Percentiles rank a stretch among this genome's conserved stretches.
Evolutionary conservation across 2,888 invertebrate genomes (phyloP).

Genomic region (Megastigmus dorsalis): DNA sequence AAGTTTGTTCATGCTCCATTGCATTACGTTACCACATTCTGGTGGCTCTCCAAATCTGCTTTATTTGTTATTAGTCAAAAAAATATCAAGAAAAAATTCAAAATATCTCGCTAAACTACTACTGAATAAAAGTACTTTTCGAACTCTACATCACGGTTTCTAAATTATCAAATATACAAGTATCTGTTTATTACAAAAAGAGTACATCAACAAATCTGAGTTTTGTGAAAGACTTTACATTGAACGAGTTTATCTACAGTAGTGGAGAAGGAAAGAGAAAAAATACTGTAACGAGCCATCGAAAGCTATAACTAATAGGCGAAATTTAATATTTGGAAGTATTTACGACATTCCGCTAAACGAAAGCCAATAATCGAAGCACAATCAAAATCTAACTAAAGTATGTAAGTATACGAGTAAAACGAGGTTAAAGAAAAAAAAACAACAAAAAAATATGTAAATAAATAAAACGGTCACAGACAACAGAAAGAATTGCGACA

Average conservation of each 20-base stretch:
- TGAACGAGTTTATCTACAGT: slow-evolving; percentile 49
- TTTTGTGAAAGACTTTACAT: slow-evolving; percentile 44
- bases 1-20: slow-evolving; percentile 71
- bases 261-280: slow-evolving; percentile 42
- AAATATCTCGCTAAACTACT: slow-evolving; percentile 45
- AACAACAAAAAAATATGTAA: slow-evolving; percentile 38
- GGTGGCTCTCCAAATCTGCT: slow-evolving; percentile 72
- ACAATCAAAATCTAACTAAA: slow-evolving; percentile 47
- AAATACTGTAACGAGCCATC: slow-evolving; percentile 51
- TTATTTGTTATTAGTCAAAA: slow-evolving; percentile 49
- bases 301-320: slow-evolving; percentile 50
- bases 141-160: slow-evolving; percentile 38
- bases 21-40: slow-evolving; percentile 72
- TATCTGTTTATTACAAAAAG: slow-evolving; percentile 16
- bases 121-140: slow-evolving; percentile 48
- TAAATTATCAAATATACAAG: slow-evolving; percentile 1
- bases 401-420: slow-evolving; percentile 34
- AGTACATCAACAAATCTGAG: slow-evolving; percentile 38
- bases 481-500: slow-evolving; percentile 34
- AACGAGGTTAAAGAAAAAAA: slow-evolving; percentile 37
- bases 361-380: slow-evolving; percentile 52
- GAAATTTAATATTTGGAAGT: slow-evolving; percentile 40
- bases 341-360: slow-evolving; percentile 53
- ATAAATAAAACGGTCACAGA: slow-evolving; percentile 20
- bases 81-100: slow-evolving; percentile 29